These are phyloP conservation scores for Platorchestia sp. DNA, from an alignment of 1,140 invertebrate species.

Conservation along the genomic window DNA sequence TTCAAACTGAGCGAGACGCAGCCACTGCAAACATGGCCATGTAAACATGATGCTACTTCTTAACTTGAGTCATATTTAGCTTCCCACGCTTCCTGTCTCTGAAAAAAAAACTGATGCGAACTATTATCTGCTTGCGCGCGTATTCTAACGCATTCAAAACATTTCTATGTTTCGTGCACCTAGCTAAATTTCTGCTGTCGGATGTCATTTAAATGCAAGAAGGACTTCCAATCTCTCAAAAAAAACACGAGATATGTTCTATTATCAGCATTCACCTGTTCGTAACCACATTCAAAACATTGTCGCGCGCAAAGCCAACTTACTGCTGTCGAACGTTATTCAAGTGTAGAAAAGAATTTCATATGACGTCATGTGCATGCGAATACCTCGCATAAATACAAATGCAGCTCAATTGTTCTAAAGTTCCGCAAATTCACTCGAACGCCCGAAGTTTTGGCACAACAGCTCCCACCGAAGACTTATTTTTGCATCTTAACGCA, in stretches of 20 bases:
- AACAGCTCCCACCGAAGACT: neutral
- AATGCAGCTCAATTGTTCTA: neutral
- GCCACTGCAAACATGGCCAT: neutral
- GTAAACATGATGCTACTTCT: neutral
- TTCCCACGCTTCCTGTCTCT: neutral
- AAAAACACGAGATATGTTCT: no score
- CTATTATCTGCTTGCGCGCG: neutral
- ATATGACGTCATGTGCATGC: neutral
- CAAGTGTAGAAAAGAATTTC: neutral
- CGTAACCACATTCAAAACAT: no score
- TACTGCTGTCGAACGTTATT: neutral
- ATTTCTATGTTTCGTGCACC: neutral
- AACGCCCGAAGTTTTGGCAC: neutral
- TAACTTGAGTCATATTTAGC: neutral
- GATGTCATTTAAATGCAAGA: neutral
- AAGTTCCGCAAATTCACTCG: neutral
- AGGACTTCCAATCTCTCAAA: neutral
- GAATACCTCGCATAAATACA: neutral
- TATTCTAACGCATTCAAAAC: neutral
- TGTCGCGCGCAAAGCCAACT: neutral
- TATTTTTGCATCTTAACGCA: slow-evolving; percentile 9
- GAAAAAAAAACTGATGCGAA: neutral
- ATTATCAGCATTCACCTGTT: no score
- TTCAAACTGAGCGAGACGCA: neutral
- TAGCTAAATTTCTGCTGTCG: neutral